phyloP scores from a whole-genome alignment of 2,888 invertebrate species.

The Proisotoma minuta region DNA sequence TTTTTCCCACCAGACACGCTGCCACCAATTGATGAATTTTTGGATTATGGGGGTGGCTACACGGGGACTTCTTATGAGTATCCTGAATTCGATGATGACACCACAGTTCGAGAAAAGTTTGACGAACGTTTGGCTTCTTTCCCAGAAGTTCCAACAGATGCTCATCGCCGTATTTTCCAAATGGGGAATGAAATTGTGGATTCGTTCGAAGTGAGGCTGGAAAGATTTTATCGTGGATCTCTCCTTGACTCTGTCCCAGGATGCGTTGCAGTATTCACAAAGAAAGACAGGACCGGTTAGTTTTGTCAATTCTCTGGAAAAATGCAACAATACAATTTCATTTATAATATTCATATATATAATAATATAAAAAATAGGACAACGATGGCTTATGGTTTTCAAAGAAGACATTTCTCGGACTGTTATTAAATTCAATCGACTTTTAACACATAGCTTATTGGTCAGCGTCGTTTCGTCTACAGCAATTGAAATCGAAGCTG shows the following conservation, averaged over 20 bases:
- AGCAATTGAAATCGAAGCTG: conserved; percentile 4
- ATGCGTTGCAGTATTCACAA: not conserved
- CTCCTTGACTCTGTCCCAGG: not conserved
- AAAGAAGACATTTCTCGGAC: not conserved
- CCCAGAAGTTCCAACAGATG: conserved; percentile 1
- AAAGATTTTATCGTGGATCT: not conserved
- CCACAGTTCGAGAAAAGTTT: not conserved
- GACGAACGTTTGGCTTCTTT: not conserved
- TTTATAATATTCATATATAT: not conserved
- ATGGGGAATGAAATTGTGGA: conserved; percentile 10
- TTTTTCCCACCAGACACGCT: not conserved
- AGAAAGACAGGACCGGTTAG: conserved; percentile 1
- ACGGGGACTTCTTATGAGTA: not conserved
- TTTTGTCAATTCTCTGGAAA: no score
- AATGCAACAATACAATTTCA: not conserved
- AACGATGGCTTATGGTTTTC: conserved; percentile 8
- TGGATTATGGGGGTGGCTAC: not conserved
- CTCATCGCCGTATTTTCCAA: not conserved
- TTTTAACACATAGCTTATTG: not conserved
- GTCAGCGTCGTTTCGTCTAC: not conserved
- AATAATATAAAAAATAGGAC: not conserved
- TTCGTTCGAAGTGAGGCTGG: not conserved
- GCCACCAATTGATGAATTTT: not conserved
- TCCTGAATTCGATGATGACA: not conserved
- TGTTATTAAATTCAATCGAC: not conserved